Percentiles rank a stretch among this genome's conserved stretches.
phyloP scores from a whole-genome alignment of 2,888 invertebrate species.

The Euzetes globulus region DNA sequence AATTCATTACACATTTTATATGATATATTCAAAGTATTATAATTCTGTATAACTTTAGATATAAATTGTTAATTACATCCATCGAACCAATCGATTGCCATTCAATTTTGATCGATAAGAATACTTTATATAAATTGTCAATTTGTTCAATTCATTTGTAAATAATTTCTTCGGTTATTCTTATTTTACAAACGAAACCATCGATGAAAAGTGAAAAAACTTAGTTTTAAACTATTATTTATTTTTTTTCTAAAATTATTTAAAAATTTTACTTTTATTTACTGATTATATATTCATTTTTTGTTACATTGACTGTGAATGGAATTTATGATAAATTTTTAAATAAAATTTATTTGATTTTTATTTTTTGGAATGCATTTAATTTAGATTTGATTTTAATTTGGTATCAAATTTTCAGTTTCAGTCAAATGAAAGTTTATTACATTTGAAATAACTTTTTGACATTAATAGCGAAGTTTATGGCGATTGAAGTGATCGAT shows the following conservation, averaged over 20 bases:
- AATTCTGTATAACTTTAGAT: background rate
- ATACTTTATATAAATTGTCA: no score
- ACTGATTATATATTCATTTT: no score
- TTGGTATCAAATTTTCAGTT: background rate
- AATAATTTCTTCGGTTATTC: background rate
- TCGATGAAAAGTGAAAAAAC: no score
- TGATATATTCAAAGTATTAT: background rate
- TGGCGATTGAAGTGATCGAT: conserved; percentile 15
- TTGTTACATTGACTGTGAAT: no score
- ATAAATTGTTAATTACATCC: background rate
- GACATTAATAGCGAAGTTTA: conserved; percentile 26
- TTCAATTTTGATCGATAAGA: no score
- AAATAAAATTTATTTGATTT: no score
- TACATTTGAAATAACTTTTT: background rate
- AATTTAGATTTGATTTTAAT: background rate
- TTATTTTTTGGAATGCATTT: background rate
- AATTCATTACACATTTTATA: no score
- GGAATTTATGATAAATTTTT: no score
- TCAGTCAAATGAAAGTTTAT: background rate
- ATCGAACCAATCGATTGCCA: background rate
- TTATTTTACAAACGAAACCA: no score
- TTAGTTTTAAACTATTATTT: no score
- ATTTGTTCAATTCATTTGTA: background rate
- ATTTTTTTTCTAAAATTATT: no score
- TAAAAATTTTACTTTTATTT: no score